Percentiles rank a stretch among this genome's conserved stretches.
Conservation (phyloP, 2,797 vertebrate species). For the Petrocephalus sullivani region DNA sequence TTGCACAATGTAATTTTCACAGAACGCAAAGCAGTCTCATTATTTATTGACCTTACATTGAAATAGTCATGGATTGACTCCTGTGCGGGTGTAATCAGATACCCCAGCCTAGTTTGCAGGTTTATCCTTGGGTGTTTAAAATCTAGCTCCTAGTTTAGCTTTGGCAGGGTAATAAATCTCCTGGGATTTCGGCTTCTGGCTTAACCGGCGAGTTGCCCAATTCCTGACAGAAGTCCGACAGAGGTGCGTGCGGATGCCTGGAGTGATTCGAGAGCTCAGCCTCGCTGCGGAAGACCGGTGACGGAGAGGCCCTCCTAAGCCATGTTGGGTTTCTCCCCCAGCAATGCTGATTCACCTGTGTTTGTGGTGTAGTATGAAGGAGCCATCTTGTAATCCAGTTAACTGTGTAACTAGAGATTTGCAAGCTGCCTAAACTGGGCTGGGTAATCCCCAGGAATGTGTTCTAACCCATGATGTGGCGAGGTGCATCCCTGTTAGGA, state of each 20-base stretch:
- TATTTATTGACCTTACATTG: background rate
- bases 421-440: background rate
- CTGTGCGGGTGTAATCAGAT: background rate
- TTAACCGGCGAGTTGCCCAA: background rate
- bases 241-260: background rate
- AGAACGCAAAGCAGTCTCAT: background rate
- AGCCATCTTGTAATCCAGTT: constrained; percentile 1
- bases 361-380: background rate
- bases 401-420: constrained; percentile 11
- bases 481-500: background rate
- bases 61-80: background rate
- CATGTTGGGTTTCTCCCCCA: background rate
- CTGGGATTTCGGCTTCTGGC: background rate
- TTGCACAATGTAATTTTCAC: background rate
- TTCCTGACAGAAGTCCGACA: background rate
- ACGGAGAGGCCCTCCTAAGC: background rate
- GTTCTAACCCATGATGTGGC: background rate
- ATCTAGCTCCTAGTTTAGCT: background rate
- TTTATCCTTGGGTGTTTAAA: background rate
- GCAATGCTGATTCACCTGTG: background rate
- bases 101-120: background rate
- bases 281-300: background rate
- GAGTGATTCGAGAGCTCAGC: background rate
- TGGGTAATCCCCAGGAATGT: background rate
- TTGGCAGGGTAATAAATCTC: background rate